Conservation (phyloP, 1,140 invertebrate species). For the Atta texana region DNA sequence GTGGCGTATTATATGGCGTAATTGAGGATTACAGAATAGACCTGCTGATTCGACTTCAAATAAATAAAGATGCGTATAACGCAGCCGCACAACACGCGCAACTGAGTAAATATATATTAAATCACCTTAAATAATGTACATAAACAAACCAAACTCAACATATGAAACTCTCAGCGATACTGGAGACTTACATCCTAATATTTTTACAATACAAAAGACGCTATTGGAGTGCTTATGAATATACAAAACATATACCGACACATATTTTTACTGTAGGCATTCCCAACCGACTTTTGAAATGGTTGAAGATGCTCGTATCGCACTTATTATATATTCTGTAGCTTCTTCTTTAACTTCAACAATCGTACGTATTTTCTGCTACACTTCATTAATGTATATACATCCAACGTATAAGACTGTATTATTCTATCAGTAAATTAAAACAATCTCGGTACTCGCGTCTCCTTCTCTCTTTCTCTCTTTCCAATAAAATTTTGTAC, state of each 20-base stretch:
- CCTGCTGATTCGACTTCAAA: constrained; percentile 13
- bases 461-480: constrained; percentile 15
- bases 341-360: constrained; percentile 70
- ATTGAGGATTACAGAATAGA: too few relatives aligned
- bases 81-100: neutral
- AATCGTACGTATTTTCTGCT: constrained; percentile 67
- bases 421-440: constrained; percentile 76
- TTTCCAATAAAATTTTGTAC: constrained; percentile 71
- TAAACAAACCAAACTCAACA: constrained; percentile 57
- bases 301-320: constrained; percentile 63
- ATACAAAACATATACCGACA: constrained; percentile 71
- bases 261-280: constrained; percentile 51
- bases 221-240: constrained; percentile 64
- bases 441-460: constrained; percentile 62
- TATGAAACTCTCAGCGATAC: constrained; percentile 50
- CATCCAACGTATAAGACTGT: constrained; percentile 64
- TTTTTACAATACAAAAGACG: constrained; percentile 59
- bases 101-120: neutral
- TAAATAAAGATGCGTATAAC: constrained; percentile 20
- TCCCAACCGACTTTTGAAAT: constrained; percentile 57
- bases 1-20: too few relatives aligned
- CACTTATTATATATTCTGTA: constrained; percentile 52
- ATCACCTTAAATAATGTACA: constrained; percentile 45
- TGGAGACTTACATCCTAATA: constrained; percentile 53
- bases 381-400: constrained; percentile 60